These are phyloP conservation scores for Ianthella basta DNA, from an alignment of 37 sponge, comb jelly and placozoan genomes.

Conservation along the genomic window DNA sequence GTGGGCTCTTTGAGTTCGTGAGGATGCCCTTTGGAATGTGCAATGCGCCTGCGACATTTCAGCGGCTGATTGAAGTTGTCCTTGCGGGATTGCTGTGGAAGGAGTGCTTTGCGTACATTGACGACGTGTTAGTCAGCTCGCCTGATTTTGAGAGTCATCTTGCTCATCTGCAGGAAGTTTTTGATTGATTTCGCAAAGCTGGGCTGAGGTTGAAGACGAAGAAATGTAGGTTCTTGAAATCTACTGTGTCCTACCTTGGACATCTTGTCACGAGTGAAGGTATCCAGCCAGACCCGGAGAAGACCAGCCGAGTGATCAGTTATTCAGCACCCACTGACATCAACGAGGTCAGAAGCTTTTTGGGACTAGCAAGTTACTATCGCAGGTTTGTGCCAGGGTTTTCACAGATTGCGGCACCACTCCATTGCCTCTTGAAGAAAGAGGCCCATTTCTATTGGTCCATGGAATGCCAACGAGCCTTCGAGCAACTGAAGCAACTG, in stretches of 20 bases:
- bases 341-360: constrained; percentile 3
- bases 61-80: constrained; percentile 55
- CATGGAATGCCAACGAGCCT: constrained; percentile 41
- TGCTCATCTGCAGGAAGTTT: background rate
- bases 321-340: constrained; percentile 21
- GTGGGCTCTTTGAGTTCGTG: constrained; percentile 43
- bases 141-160: background rate
- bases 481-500: constrained; percentile 34
- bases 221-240: constrained; percentile 11
- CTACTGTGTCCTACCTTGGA: constrained; percentile 7
- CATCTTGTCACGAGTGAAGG: constrained; percentile 5
- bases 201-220: constrained; percentile 20
- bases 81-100: constrained; percentile 30
- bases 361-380: constrained; percentile 37
- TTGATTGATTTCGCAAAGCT: background rate
- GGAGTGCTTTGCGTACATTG: constrained; percentile 49
- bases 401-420: constrained; percentile 34
- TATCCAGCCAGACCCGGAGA: background rate
- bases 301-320: background rate
- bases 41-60: constrained; percentile 61
- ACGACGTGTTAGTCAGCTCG: constrained; percentile 25
- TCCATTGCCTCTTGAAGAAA: constrained; percentile 9
- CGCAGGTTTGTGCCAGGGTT: constrained; percentile 26
- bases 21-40: constrained; percentile 57
- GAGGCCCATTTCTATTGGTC: constrained; percentile 25